A percentile compares a stretch with the other conserved stretches of the same genome.
phyloP scores from a whole-genome alignment of 2,888 invertebrate species.

The Tachina grossa region DNA sequence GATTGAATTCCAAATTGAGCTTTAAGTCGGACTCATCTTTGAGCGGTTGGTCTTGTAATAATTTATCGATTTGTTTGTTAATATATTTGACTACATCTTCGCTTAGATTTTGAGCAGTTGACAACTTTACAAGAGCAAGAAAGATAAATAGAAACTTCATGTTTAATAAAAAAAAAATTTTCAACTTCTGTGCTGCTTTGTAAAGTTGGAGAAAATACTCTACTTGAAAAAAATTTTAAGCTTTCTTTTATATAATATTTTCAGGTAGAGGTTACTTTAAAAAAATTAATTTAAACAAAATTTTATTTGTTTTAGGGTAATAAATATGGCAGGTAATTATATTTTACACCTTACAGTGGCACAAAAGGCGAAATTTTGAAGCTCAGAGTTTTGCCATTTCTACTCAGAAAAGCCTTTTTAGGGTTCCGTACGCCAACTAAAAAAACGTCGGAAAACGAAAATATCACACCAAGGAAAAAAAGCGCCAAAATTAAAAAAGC shows the following conservation, averaged over 20 bases:
- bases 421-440: too few relatives aligned
- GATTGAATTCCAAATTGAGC: conserved; percentile 9
- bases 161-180: background rate
- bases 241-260: background rate
- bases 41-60: background rate
- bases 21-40: conserved; percentile 5
- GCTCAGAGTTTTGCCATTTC: background rate
- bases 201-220: background rate
- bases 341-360: background rate
- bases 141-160: conserved; percentile 25
- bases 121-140: background rate
- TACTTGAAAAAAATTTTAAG: background rate
- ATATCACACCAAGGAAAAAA: too few relatives aligned
- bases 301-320: background rate
- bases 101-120: background rate
- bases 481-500: too few relatives aligned
- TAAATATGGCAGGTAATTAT: background rate
- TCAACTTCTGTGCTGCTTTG: background rate
- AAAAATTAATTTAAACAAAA: background rate
- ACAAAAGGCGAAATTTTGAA: too few relatives aligned
- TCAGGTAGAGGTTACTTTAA: background rate
- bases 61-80: conserved; percentile 19
- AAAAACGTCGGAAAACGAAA: too few relatives aligned
- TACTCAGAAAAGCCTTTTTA: too few relatives aligned
- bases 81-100: conserved; percentile 23